Evolutionary conservation across 2,113 vertebrate genomes (phyloP), one percentile per base, ranked within the genome.

Genomic region (Chrysemys picta): DNA sequence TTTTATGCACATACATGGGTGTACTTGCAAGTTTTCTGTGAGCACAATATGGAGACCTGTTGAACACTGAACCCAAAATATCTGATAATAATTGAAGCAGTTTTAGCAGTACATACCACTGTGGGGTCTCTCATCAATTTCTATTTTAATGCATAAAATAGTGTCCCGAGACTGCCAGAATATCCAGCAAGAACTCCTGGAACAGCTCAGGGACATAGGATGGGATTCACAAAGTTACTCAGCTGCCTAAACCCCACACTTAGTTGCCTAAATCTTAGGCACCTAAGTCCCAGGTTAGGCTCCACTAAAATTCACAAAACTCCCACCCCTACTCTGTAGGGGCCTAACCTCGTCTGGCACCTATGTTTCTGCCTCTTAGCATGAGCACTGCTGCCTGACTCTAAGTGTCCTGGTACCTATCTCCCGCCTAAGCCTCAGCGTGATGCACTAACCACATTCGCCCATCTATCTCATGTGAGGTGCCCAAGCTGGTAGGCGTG

Each of bases 131-230:
- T 89, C 75, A 65, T 80, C 16, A 52, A 90, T 80, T 92, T 88
- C 84, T 57, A 17, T 65, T 80, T 92, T 88, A 13, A 83, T 56
- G 76, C 5, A 0, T 7, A 19, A 75, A 75, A 11, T 10, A 75
- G 38, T 45, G 72, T 45, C 38, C 38, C 45, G 72, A 25, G 2
- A 4, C 65, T 69, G 1, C 35, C 45, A 17, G 47, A 89, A 38
- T 5, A 80, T 80, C 54, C 84, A 88, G 62, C 53, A 47, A 65
- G 56, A 97, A 4, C 10, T 87, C 57, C 79, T 91, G 82, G 42
- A 76, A 91, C 72, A 1, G 6, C 22, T 69, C 56, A 83, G 89
- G 10, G 7, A 82, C 1, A 69, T 10, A 69, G 65, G 35, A 19
- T 69, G 17, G 65, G 35, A 69, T 69, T 69, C 29, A n/a, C 65